Percentiles rank a stretch among this genome's conserved stretches.
phyloP scores from a whole-genome alignment of 2,113 vertebrate genomes.

The Thomomys bottae region DNA sequence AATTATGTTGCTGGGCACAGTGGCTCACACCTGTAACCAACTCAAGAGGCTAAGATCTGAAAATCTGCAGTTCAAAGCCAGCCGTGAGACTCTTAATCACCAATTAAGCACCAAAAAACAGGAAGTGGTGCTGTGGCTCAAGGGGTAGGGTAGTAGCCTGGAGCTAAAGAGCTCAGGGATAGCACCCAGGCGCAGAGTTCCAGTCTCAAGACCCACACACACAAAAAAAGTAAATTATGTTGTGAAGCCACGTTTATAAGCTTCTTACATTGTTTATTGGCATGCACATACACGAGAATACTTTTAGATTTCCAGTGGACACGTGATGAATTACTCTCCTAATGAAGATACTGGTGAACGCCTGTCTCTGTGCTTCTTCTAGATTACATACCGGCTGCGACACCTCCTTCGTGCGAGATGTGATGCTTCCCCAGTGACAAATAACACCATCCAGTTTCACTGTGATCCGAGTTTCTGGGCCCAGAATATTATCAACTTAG shows the following conservation, averaged over 20 bases:
- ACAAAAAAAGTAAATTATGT: no score
- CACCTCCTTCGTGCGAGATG: conserved; percentile 89
- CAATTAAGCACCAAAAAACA: no score
- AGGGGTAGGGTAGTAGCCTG: no score
- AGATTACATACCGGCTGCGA: conserved; percentile 88
- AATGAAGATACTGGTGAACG: neutral
- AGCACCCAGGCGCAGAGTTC: no score
- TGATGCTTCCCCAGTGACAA: conserved; percentile 88
- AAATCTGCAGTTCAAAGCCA: no score
- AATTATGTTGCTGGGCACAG: neutral
- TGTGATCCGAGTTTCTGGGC: conserved; percentile 92
- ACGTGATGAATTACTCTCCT: neutral
- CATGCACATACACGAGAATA: neutral
- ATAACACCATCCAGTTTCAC: conserved; percentile 89
- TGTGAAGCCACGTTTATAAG: conserved; percentile 28
- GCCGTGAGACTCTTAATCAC: no score
- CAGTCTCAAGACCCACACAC: no score
- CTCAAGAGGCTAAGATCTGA: no score
- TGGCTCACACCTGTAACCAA: no score
- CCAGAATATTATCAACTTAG: conserved; percentile 91
- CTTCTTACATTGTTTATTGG: neutral
- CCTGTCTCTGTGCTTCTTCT: conserved; percentile 60
- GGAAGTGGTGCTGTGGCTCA: no score
- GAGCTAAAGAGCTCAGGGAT: no score
- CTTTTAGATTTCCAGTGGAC: neutral